phyloP scores from a whole-genome alignment of 2,888 invertebrate genomes.

The Netelia virgata region DNA sequence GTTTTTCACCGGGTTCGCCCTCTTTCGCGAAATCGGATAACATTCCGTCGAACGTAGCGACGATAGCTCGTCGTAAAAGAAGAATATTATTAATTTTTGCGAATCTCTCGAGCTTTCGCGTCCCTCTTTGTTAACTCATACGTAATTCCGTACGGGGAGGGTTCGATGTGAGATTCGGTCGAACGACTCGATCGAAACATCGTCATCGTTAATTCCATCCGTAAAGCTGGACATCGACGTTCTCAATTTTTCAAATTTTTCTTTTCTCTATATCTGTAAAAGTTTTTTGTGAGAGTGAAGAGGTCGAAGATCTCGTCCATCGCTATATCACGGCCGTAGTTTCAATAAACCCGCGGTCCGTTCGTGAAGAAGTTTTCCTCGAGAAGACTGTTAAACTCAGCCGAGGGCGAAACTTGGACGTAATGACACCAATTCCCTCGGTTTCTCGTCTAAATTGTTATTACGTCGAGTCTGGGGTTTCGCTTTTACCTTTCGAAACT shows the following conservation, averaged over 20 bases:
- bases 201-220: not conserved
- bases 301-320: conserved; percentile 44
- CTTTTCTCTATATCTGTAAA: conserved; percentile 18
- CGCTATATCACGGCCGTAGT: conserved; percentile 25
- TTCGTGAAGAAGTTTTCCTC: conserved; percentile 34
- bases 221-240: not conserved
- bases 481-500: conserved; percentile 14
- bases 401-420: conserved; percentile 42
- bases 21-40: conserved; percentile 30
- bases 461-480: not conserved
- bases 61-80: conserved; percentile 30
- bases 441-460: conserved; percentile 37
- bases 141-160: not conserved
- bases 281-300: conserved; percentile 14
- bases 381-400: conserved; percentile 27
- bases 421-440: conserved; percentile 41
- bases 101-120: not conserved
- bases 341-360: conserved; percentile 30
- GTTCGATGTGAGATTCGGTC: not conserved
- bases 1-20: not conserved
- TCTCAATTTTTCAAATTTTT: not conserved
- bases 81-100: conserved; percentile 21
- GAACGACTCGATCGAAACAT: conserved; percentile 15
- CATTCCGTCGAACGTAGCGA: conserved; percentile 48
- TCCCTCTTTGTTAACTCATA: not conserved